A percentile compares a stretch with the other conserved stretches of the same genome.
These are phyloP conservation scores for Scrobipalpa atriplicella DNA, from an alignment of 2,888 invertebrate species.

Conservation along the genomic window DNA sequence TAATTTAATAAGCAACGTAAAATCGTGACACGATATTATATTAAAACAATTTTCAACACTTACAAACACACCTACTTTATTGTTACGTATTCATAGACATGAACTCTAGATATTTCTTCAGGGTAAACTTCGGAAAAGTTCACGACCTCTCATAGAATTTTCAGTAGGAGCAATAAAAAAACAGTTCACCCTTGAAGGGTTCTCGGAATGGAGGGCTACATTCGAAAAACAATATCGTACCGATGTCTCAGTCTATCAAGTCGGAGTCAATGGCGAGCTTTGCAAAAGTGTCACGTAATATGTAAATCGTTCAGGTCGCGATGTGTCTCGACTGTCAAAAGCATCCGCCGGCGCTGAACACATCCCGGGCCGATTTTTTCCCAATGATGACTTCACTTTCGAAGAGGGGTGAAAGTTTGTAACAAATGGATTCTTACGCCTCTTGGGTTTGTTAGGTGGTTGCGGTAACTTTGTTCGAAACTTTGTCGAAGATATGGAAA, in stretches of 20 bases:
- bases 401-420: constrained; percentile 53
- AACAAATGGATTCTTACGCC: constrained; percentile 47
- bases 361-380: constrained; percentile 69
- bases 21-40: constrained; percentile 49
- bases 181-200: constrained; percentile 62
- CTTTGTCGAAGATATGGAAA: constrained; percentile 26
- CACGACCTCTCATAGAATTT: constrained; percentile 63
- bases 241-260: constrained; percentile 77
- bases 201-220: constrained; percentile 57
- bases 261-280: constrained; percentile 74
- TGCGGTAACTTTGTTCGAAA: constrained; percentile 24
- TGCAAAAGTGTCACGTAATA: constrained; percentile 80
- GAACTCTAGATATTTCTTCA: constrained; percentile 32
- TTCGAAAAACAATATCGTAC: constrained; percentile 76
- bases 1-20: constrained; percentile 70
- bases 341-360: constrained; percentile 64
- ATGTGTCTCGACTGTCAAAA: constrained; percentile 79
- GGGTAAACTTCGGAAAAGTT: constrained; percentile 44
- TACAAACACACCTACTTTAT: constrained; percentile 37
- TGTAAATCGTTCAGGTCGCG: constrained; percentile 80
- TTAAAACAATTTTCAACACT: constrained; percentile 36
- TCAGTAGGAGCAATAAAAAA: constrained; percentile 66
- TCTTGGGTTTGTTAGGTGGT: constrained; percentile 30
- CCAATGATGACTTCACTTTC: constrained; percentile 69
- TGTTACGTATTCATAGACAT: constrained; percentile 41